phyloP scores from a whole-genome alignment of 2,797 vertebrate species.

The Chelon labrosus region DNA sequence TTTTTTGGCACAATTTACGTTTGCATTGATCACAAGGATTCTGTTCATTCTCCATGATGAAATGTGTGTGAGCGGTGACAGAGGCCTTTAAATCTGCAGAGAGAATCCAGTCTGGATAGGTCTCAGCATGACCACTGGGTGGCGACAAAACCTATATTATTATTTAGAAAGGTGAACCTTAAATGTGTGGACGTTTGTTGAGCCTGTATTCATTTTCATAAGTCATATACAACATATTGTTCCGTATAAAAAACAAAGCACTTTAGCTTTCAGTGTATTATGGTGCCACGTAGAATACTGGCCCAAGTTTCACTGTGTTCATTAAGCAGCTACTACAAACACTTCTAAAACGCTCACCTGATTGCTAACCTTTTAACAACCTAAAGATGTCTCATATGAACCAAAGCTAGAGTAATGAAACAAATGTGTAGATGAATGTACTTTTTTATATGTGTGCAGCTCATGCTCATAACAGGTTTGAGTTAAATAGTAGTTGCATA shows the following conservation, averaged over 20 bases:
- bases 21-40: background rate
- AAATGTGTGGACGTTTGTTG: conserved; percentile 30
- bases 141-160: conserved; percentile 60
- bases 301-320: conserved; percentile 45
- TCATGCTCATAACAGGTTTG: conserved; percentile 13
- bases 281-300: conserved; percentile 20
- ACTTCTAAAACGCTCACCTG: conserved; percentile 2
- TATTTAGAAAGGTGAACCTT: conserved; percentile 49
- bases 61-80: conserved; percentile 14
- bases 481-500: conserved; percentile 1
- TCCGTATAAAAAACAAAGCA: conserved; percentile 31
- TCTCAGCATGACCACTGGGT: conserved; percentile 60
- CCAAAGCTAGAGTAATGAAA: conserved; percentile 74
- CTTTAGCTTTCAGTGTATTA: conserved; percentile 44
- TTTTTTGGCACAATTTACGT: background rate
- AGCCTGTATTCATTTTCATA: conserved; percentile 13
- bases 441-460: conserved; percentile 53
- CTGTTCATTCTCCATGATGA: conserved; percentile 12
- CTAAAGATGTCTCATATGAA: conserved; percentile 78
- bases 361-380: conserved; percentile 48
- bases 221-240: conserved; percentile 26
- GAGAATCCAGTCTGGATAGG: conserved; percentile 7
- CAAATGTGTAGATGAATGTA: conserved; percentile 72
- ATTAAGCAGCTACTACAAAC: conserved; percentile 33
- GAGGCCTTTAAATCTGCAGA: conserved; percentile 22